Evolutionary conservation across 1,140 invertebrate species (phyloP).

Genomic region (Camponotus pennsylvanicus): DNA sequence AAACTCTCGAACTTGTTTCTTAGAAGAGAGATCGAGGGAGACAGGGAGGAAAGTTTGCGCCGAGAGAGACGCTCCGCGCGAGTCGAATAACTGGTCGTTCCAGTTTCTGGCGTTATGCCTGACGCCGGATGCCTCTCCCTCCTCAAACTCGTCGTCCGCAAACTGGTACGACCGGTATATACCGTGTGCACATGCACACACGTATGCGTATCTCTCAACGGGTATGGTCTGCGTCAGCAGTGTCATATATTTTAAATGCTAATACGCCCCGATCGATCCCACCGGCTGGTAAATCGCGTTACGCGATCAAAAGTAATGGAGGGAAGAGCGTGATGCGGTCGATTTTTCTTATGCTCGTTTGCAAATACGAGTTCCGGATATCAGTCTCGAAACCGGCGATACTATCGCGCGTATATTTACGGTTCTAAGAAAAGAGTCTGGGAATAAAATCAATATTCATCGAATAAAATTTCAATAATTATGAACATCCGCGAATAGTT

Average conservation of each 20-base stretch:
- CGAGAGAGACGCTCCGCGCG: slow-evolving; percentile 64
- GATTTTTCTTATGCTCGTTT: slow-evolving; percentile 27
- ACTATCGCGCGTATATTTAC: slow-evolving; percentile 32
- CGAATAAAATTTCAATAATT: background rate
- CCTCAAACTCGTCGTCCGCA: background rate
- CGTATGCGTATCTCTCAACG: slow-evolving; percentile 34
- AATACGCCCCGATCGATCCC: slow-evolving; percentile 48
- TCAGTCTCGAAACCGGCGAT: slow-evolving; percentile 8
- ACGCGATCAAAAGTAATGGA: slow-evolving; percentile 38
- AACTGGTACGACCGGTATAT: slow-evolving; percentile 49
- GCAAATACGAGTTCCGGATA: background rate
- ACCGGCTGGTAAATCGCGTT: slow-evolving; percentile 55
- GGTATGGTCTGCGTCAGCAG: slow-evolving; percentile 47
- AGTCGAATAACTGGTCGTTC: slow-evolving; percentile 77
- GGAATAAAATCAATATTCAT: background rate
- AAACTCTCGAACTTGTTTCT: slow-evolving; percentile 42
- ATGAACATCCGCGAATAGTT: background rate
- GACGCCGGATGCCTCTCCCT: slow-evolving; percentile 59
- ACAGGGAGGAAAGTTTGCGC: slow-evolving; percentile 62
- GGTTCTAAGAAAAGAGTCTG: background rate
- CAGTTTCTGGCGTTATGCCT: slow-evolving; percentile 75
- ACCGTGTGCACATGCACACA: background rate
- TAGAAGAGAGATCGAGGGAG: slow-evolving; percentile 12
- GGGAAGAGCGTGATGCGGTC: background rate
- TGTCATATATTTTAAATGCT: slow-evolving; percentile 59